Evolutionary conservation across 2,888 invertebrate genomes (phyloP), one percentile per base, ranked within the genome.

Genomic region (Chloroclystis v-ata): DNA sequence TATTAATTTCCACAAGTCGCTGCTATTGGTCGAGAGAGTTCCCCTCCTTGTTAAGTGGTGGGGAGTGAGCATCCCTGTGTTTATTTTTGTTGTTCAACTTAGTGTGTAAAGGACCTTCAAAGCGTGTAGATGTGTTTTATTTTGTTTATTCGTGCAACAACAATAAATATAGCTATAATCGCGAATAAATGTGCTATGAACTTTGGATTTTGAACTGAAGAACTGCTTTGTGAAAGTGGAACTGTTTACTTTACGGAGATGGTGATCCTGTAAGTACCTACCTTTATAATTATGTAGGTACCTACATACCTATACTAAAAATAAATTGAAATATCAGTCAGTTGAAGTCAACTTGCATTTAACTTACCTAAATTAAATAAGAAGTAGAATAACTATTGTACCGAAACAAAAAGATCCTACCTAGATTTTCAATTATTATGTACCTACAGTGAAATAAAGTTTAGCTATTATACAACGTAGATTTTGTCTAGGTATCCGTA

Each of bases 11-110:
- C 59, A 47, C 41, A 55, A 53, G 39, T 49, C 32, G 2, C 28
- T 49, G 20, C 43, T 49, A 84, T 84, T 85, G 80, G 86, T 39
- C 40, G 50, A 29, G 28, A 26, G 14, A 14, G 32, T 59, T 60
- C 71, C 78, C 80, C 75, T 75, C 72, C 67, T 64, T 47, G 48
- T 20, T 14, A 12, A 10, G 43, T 60, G 64, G 77, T 71, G 76
- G 82, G 83, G 78, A 65, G 56, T 60, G 68, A 76, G 71, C 84
- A 82, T 74, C 86, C 86, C 85, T 69, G 62, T 84, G 84, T 84
- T 83, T 85, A 83, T 85, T 84, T 83, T 84, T 82, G 78, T 81
- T 80, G 72, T 76, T 72, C 68, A 72, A 77, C 70, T 80, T 82
- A 87, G 87, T 87, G 71, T 67, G 79, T 79, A 78, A 70, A 75